A percentile compares a stretch with the other conserved stretches of the same genome.
phyloP scores from a whole-genome alignment of 1,140 invertebrate species.

The Calliopsis andreniformis region DNA sequence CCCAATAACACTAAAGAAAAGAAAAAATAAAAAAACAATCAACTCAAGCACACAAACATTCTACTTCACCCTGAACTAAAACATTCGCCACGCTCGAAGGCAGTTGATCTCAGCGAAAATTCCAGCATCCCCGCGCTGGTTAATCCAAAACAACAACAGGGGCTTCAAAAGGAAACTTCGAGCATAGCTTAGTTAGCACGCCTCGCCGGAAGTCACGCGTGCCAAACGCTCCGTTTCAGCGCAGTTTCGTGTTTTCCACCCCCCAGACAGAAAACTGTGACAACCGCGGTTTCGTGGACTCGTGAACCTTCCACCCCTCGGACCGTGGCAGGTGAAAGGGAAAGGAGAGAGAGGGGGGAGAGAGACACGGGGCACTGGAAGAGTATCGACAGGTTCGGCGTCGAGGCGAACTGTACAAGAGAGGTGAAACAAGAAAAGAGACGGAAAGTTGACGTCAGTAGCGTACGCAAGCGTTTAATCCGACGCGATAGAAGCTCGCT shows the following conservation, averaged over 20 bases:
- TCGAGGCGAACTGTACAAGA: slow-evolving; percentile 12
- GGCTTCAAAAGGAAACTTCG: background rate
- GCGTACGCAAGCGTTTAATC: slow-evolving; percentile 71
- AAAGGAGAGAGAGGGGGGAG: background rate
- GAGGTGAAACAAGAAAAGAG: slow-evolving; percentile 7
- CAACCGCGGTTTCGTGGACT: background rate
- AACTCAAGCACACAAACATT: no score
- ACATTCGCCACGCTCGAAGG: no score
- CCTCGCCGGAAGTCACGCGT: background rate
- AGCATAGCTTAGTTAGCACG: background rate
- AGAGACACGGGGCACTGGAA: background rate
- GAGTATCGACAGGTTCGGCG: background rate
- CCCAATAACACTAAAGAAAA: no score
- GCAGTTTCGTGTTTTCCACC: background rate
- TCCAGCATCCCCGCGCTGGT: no score
- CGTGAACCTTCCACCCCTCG: background rate
- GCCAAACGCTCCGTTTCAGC: background rate
- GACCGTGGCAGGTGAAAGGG: background rate
- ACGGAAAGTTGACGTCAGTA: slow-evolving; percentile 61
- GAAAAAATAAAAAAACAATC: no score
- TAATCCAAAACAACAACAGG: no score
- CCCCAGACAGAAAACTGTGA: background rate
- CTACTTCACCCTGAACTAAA: no score
- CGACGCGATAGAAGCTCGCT: slow-evolving; percentile 69
- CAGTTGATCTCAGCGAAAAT: no score